phyloP scores from a whole-genome alignment of 2,797 vertebrate genomes.

The Champsocephalus gunnari region DNA sequence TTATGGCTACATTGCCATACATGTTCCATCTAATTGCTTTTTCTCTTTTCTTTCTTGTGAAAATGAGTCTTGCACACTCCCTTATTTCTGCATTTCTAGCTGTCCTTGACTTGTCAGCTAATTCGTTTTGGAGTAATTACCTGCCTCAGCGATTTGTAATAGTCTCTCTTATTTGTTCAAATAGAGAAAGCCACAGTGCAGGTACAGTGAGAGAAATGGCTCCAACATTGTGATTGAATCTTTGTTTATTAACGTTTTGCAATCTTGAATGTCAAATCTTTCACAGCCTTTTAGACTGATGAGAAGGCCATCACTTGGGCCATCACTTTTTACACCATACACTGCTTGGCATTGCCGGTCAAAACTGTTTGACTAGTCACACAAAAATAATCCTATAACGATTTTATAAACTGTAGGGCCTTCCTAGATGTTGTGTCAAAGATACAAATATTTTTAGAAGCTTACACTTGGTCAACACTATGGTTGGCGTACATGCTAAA shows the following conservation, averaged over 20 bases:
- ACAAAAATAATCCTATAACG: too few relatives aligned
- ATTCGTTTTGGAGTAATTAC: constrained; percentile 83
- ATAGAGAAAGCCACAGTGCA: constrained; percentile 26
- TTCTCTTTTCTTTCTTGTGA: constrained; percentile 35
- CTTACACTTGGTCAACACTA: too few relatives aligned
- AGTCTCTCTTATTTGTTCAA: constrained; percentile 59
- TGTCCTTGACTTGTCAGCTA: constrained; percentile 81
- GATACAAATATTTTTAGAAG: too few relatives aligned
- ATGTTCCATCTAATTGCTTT: constrained; percentile 74
- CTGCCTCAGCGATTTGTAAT: constrained; percentile 77
- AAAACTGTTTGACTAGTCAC: too few relatives aligned
- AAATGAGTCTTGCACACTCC: neutral
- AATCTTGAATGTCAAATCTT: neutral
- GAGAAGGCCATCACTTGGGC: neutral
- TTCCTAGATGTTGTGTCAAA: too few relatives aligned
- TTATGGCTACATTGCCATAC: constrained; percentile 51
- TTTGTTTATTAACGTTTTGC: constrained; percentile 1
- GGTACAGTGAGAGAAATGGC: constrained; percentile 23
- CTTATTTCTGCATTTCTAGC: constrained; percentile 53
- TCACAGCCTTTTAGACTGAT: constrained; percentile 8
- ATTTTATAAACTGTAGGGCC: too few relatives aligned
- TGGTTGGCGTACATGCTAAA: too few relatives aligned
- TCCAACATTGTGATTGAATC: constrained; percentile 22
- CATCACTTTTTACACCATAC: neutral
- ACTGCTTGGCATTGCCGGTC: neutral